Evolutionary conservation across 2,113 vertebrate genomes (phyloP), one percentile per base, ranked within the genome.

Genomic region (Tetrax tetrax): DNA sequence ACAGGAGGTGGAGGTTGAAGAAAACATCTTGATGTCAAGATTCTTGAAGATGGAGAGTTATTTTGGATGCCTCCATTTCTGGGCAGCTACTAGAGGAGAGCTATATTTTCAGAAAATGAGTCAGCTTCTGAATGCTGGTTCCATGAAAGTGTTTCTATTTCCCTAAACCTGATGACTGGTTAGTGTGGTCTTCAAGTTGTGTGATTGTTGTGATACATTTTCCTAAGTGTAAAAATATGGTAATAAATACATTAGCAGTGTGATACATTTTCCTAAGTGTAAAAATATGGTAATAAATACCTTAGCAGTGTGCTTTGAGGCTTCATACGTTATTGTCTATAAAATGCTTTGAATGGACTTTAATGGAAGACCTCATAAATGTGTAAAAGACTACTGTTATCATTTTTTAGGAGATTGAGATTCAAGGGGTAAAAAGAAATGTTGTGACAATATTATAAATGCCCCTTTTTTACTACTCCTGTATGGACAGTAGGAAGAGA

Each of bases 1-100:
- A 87, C n/a, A 70, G 59, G 66, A 95, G 59, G 45, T 10, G 7
- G 69, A 70, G 63, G 68, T 37, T 14, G 0, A 80, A 74, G 59
- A 90, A 95, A 94, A 86, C 51, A 70, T 89, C 65, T 76, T 61
- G 60, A 87, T 64, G 75, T 83, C 25, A 45, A 69, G 23, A 87
- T 80, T 64, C 68, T 71, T 28, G 33, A 80, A 90, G 79, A 86
- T n/a, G n/a, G 24, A 83, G 60, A 80, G 51, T 83, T 88, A 89
- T 95, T 96, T 92, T 90, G 72, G 35, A 81, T 71, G 68, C 16
- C 23, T 95, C 66, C n/a, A 41, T 88, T 83, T 95, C 68, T 48
- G 38, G 68, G 35, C 45, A 95, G 33, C 56, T 86, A 43, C 27
- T 48, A 77, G 56, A 91, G 7, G 19, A 78, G 12, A 78, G 43